phyloP scores from a whole-genome alignment of 2,888 invertebrate species.

The Euphydryas editha region DNA sequence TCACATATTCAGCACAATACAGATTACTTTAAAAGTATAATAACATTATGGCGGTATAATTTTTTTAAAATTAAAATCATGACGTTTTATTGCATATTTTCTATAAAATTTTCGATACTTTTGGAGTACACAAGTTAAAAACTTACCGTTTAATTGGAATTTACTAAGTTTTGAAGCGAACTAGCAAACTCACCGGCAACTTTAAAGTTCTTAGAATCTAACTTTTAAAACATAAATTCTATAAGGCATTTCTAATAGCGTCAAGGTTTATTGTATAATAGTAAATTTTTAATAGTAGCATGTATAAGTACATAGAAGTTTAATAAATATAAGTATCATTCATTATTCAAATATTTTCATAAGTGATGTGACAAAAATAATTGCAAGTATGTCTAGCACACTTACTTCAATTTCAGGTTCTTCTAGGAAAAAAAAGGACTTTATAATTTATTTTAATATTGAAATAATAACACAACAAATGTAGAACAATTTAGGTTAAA shows the following conservation, averaged over 20 bases:
- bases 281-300: too few species aligned
- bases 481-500: too few species aligned
- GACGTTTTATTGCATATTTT: not conserved
- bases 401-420: too few species aligned
- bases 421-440: too few species aligned
- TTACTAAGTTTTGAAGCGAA: conserved; percentile 20
- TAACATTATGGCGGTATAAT: not conserved
- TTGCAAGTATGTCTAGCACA: too few species aligned
- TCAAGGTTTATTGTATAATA: not conserved
- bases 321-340: too few species aligned
- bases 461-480: too few species aligned
- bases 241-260: not conserved
- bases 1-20: too few species aligned
- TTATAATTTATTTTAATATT: too few species aligned
- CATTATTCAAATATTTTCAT: too few species aligned
- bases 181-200: conserved; percentile 10
- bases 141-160: conserved; percentile 17
- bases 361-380: too few species aligned
- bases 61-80: not conserved
- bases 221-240: conserved; percentile 17
- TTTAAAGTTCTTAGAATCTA: conserved; percentile 9
- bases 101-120: conserved; percentile 10
- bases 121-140: conserved; percentile 11
- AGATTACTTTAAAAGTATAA: not conserved
- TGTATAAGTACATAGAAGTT: too few species aligned